phyloP scores from a whole-genome alignment of 2,113 vertebrate species.

The Grus americana region DNA sequence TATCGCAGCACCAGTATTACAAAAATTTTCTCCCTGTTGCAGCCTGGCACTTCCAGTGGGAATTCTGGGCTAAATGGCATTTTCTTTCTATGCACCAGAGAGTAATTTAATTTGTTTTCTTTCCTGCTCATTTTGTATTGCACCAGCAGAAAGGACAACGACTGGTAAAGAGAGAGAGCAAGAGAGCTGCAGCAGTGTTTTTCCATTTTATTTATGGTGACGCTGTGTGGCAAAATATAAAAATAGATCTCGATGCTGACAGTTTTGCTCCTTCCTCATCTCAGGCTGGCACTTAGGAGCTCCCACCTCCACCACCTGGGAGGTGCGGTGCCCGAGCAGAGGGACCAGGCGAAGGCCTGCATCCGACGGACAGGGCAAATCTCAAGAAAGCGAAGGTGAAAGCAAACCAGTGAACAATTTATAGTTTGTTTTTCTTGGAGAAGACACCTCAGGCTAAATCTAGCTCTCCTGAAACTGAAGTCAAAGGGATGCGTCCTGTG shows the following conservation, averaged over 20 bases:
- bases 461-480: background rate
- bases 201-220: constrained; percentile 67
- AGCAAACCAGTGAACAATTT: background rate
- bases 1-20: background rate
- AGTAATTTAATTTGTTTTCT: constrained; percentile 66
- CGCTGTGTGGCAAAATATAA: constrained; percentile 53
- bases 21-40: background rate
- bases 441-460: background rate
- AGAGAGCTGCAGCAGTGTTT: constrained; percentile 31
- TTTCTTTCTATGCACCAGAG: constrained; percentile 11
- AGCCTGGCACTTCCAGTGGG: background rate
- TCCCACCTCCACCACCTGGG: background rate
- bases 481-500: background rate
- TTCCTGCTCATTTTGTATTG: constrained; percentile 31
- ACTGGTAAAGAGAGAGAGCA: constrained; percentile 16
- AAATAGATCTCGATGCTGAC: constrained; percentile 66
- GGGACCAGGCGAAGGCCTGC: background rate
- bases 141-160: constrained; percentile 6
- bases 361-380: background rate
- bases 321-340: background rate
- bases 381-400: background rate
- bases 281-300: constrained; percentile 27
- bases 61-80: constrained; percentile 43
- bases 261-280: constrained; percentile 63
- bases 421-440: background rate